Evolutionary conservation across 37 sponge, comb jelly and placozoan genomes (phyloP).

Genomic region (Crambe crambe): DNA sequence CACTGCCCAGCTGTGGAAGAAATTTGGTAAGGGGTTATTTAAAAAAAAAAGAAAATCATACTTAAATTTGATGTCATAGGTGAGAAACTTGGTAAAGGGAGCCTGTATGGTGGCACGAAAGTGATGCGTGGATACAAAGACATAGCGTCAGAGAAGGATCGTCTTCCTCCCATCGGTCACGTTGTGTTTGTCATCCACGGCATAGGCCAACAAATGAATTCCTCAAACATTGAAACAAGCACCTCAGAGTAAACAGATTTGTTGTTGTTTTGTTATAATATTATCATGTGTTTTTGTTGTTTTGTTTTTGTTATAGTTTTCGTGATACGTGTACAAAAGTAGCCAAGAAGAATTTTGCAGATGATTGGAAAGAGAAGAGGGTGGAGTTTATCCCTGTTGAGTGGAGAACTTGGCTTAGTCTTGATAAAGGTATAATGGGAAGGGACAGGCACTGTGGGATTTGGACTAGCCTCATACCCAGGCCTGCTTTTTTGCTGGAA

Average conservation of each 20-base stretch:
- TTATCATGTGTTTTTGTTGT: background rate
- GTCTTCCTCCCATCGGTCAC: constrained; percentile 71
- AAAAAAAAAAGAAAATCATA: too few relatives aligned
- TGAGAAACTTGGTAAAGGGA: constrained; percentile 27
- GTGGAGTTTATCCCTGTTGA: constrained; percentile 90
- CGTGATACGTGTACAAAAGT: constrained; percentile 35
- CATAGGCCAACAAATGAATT: constrained; percentile 80
- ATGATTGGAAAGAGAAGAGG: constrained; percentile 48
- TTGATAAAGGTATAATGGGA: constrained; percentile 65
- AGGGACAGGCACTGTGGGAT: background rate
- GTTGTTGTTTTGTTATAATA: background rate
- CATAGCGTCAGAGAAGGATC: constrained; percentile 31
- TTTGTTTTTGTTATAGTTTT: constrained; percentile 32
- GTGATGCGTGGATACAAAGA: constrained; percentile 80
- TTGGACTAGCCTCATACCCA: too few relatives aligned
- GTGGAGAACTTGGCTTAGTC: constrained; percentile 78
- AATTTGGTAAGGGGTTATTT: constrained; percentile 51
- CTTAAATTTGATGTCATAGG: background rate
- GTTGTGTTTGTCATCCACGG: constrained; percentile 86
- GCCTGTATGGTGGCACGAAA: constrained; percentile 15
- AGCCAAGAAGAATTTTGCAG: constrained; percentile 68
- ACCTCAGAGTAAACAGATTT: constrained; percentile 51
- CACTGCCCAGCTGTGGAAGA: constrained; percentile 39
- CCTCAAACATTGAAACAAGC: constrained; percentile 52
- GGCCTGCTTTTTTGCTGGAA: too few relatives aligned